Percentiles rank a stretch among this genome's conserved stretches.
Evolutionary conservation across 35 echinoderm and acorn worm genomes (phyloP).

Genomic region (Ophioderma brevispina): DNA sequence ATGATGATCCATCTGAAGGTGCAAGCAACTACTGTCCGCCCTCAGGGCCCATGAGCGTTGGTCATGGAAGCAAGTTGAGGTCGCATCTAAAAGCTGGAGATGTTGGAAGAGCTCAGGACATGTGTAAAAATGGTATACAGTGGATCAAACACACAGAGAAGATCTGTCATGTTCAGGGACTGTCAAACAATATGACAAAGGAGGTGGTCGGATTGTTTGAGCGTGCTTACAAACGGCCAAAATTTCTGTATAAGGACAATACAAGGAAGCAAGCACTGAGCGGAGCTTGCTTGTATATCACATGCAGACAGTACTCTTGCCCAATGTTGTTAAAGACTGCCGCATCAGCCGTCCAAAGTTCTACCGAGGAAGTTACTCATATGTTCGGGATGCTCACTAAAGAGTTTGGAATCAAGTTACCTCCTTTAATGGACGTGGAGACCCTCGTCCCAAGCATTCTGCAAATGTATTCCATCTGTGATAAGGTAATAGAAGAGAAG

Average conservation of each 20-base stretch:
- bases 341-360: not conserved
- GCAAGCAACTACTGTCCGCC: not conserved
- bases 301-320: conserved; percentile 9
- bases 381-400: not conserved
- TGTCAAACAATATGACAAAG: not conserved
- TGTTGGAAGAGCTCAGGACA: not conserved
- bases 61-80: not conserved
- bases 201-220: not conserved
- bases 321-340: not conserved
- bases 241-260: not conserved
- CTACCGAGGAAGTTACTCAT: not conserved
- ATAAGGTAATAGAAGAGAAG: not conserved
- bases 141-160: not conserved
- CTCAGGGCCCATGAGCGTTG: not conserved
- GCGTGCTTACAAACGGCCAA: not conserved
- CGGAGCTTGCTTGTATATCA: conserved; percentile 2
- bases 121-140: not conserved
- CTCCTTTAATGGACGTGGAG: not conserved
- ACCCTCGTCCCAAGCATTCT: not conserved
- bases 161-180: not conserved
- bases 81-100: not conserved
- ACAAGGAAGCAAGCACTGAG: conserved; percentile 2
- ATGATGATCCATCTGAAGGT: not conserved
- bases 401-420: not conserved
- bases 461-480: not conserved